Percentiles rank a stretch among this genome's conserved stretches.
phyloP scores from a whole-genome alignment of 92 coral and sea anemone species.

The Pocillopora grandis region DNA sequence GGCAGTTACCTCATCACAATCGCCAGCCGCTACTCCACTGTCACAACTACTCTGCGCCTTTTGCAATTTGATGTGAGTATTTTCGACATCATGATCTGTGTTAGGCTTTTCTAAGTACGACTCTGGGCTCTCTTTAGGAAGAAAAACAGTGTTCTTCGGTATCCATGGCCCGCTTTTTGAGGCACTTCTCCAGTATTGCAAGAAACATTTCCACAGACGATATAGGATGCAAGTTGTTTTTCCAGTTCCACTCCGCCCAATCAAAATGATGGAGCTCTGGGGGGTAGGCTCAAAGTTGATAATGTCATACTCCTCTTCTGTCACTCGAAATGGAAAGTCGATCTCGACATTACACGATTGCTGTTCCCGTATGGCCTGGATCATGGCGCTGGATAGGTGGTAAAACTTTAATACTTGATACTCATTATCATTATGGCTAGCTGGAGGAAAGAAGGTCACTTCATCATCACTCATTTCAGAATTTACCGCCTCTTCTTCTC shows the following conservation, averaged over 20 bases:
- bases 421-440: slow-evolving; percentile 91
- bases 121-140: slow-evolving; percentile 18
- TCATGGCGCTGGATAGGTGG: slow-evolving; percentile 72
- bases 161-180: slow-evolving; percentile 63
- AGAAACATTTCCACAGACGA: slow-evolving; percentile 88
- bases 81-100: neutral
- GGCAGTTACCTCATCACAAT: slow-evolving; percentile 7
- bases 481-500: neutral
- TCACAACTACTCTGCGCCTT: neutral
- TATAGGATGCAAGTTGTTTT: slow-evolving; percentile 96
- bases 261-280: slow-evolving; percentile 67
- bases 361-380: slow-evolving; percentile 46
- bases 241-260: slow-evolving; percentile 99
- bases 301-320: slow-evolving; percentile 91
- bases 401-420: slow-evolving; percentile 95
- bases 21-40: neutral
- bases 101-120: neutral
- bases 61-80: neutral
- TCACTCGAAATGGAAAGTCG: slow-evolving; percentile 92
- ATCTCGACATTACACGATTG: slow-evolving; percentile 8
- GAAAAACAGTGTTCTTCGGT: slow-evolving; percentile 48
- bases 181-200: slow-evolving; percentile 80
- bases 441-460: slow-evolving; percentile 86
- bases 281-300: slow-evolving; percentile 73
- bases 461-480: neutral